A percentile compares a stretch with the other conserved stretches of the same genome.
These are phyloP conservation scores for Cenopis cana DNA, from an alignment of 2,888 invertebrate species.

Conservation along the genomic window DNA sequence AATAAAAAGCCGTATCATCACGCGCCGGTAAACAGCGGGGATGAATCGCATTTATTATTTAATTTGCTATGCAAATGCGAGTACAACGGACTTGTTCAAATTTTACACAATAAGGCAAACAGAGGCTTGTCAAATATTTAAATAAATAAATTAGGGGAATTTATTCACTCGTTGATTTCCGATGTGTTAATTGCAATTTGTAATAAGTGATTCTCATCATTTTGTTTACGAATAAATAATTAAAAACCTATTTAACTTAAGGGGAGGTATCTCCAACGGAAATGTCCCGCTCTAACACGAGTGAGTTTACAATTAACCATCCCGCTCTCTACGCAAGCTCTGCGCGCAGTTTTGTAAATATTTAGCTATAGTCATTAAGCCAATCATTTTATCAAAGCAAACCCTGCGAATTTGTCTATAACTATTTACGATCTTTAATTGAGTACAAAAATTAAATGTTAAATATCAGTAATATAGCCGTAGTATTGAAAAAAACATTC, in stretches of 20 bases:
- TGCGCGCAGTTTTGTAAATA: too few relatives aligned
- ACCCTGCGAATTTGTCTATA: too few relatives aligned
- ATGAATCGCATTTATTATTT: conserved; percentile 36
- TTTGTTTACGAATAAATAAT: neutral
- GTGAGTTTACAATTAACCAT: too few relatives aligned
- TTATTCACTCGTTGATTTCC: conserved; percentile 13
- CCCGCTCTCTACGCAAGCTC: too few relatives aligned
- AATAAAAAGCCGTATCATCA: conserved; percentile 34
- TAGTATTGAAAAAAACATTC: too few relatives aligned
- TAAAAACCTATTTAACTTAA: neutral
- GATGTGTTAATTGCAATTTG: conserved; percentile 15
- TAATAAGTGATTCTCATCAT: neutral
- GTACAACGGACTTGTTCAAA: conserved; percentile 28
- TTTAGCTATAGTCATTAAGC: too few relatives aligned
- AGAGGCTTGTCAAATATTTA: conserved; percentile 29
- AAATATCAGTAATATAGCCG: too few relatives aligned
- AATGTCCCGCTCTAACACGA: too few relatives aligned
- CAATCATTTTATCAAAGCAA: too few relatives aligned
- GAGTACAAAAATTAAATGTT: too few relatives aligned
- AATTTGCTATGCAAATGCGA: conserved; percentile 38
- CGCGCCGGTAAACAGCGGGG: conserved; percentile 16
- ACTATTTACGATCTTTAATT: too few relatives aligned
- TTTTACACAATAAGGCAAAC: conserved; percentile 36
- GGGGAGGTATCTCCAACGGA: too few relatives aligned
- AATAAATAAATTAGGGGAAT: conserved; percentile 26